Evolutionary conservation across 92 coral and sea anemone genomes (phyloP).

Genomic region (Epizoanthus ramosus): DNA sequence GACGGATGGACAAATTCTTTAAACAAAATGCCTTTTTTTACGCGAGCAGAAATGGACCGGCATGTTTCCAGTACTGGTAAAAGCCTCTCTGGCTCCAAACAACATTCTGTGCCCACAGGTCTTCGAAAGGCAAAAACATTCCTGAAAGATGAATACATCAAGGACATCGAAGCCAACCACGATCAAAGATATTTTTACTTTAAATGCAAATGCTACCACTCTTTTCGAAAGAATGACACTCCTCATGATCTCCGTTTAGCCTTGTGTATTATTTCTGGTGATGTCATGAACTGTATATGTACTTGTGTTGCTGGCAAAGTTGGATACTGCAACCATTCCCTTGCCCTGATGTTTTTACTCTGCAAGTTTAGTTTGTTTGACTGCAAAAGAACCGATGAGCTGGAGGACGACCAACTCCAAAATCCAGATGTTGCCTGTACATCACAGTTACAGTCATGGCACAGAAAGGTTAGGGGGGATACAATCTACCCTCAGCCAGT

Average conservation of each 20-base stretch:
- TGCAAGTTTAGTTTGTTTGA: constrained; percentile 53
- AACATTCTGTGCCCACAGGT: too few relatives aligned
- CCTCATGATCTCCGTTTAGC: too few relatives aligned
- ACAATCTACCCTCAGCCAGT: constrained; percentile 46
- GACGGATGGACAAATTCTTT: constrained; percentile 21
- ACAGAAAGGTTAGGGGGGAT: constrained; percentile 48
- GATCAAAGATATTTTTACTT: too few relatives aligned
- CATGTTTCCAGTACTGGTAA: background rate
- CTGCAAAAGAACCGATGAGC: constrained; percentile 38
- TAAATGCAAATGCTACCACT: too few relatives aligned
- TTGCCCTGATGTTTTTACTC: constrained; percentile 52
- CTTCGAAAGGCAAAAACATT: too few relatives aligned
- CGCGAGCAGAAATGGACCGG: constrained; percentile 38
- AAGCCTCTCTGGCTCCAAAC: too few relatives aligned
- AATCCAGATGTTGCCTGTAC: constrained; percentile 45
- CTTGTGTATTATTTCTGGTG: too few relatives aligned
- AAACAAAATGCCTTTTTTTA: background rate
- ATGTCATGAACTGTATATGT: too few relatives aligned
- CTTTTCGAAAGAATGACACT: too few relatives aligned
- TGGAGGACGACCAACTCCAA: constrained; percentile 24
- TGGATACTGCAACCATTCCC: background rate
- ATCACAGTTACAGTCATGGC: constrained; percentile 54
- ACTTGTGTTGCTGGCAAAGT: too few relatives aligned
- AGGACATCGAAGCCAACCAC: too few relatives aligned
- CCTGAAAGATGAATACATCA: too few relatives aligned